A percentile compares a stretch with the other conserved stretches of the same genome.
phyloP scores from a whole-genome alignment of 1,140 invertebrate genomes.

The Vanessa tameamea region DNA sequence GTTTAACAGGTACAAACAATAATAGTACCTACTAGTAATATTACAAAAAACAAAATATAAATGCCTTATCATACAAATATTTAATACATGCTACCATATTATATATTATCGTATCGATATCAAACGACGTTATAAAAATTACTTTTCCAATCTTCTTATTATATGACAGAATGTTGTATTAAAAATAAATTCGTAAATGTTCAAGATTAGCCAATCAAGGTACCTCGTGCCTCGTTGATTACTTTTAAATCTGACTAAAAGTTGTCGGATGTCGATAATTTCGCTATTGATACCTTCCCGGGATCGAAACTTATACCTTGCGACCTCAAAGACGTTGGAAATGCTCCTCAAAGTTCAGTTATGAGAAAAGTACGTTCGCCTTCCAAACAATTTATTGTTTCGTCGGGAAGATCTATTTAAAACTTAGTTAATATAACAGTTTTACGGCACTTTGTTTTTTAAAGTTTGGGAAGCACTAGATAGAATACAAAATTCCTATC shows the following conservation, averaged over 20 bases:
- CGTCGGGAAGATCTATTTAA: constrained; percentile 38
- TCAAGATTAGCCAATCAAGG: constrained; percentile 31
- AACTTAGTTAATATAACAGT: constrained; percentile 36
- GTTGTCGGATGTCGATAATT: constrained; percentile 47
- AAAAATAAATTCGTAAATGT: constrained; percentile 8
- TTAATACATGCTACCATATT: background rate
- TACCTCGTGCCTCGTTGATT: constrained; percentile 46
- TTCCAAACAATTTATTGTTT: constrained; percentile 45
- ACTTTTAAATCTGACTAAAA: constrained; percentile 46
- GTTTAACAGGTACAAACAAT: too few relatives aligned
- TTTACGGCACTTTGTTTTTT: constrained; percentile 15
- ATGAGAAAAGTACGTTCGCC: constrained; percentile 46
- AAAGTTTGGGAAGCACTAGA: background rate
- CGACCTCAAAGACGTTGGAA: constrained; percentile 42
- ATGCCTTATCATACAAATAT: background rate
- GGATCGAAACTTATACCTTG: constrained; percentile 42
- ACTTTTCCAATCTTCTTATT: background rate
- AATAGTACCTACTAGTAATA: too few relatives aligned
- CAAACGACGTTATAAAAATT: background rate
- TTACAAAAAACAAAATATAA: too few relatives aligned
- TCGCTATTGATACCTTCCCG: constrained; percentile 49
- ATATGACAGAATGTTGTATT: background rate
- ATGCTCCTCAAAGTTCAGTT: constrained; percentile 46
- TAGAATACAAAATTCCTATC: background rate
- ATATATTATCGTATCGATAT: background rate